Evolutionary conservation across 2,113 vertebrate species (phyloP), one percentile per base, ranked within the genome.

Genomic region (Cyprichromis sp.): DNA sequence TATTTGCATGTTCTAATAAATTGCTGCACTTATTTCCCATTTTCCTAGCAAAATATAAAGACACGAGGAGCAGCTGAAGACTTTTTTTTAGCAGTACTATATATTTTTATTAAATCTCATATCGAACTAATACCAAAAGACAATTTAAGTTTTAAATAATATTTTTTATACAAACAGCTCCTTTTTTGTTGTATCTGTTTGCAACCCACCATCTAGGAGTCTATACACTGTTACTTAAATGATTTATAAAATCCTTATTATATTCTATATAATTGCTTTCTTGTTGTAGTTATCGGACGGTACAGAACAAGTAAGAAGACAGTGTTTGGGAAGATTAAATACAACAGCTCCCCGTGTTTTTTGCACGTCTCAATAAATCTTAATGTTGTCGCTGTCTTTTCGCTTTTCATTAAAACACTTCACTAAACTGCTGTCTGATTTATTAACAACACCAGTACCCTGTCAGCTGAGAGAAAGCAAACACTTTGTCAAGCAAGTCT

Each of bases 401-500:
- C 17, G 68, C 34, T 86, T 85, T 86, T 88, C 78, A 90, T 84
- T 85, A 79, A 88, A 86, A 82, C 7, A 31, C 17, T 68, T 85
- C 71, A 61, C 6, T 10, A 42, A 78, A 78, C 45, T 78, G 38
- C 81, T 84, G 57, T 87, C 82, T 76, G 82, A 79, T 89, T 26
- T 79, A 84, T 89, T 89, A 81, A 82, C 81, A 73, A 42, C 83
- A 85, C 53, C 31, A 36, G 34, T 12, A 34, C 21, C 34, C 78
- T 84, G 87, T 88, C 87, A 82, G 80, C 40, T 86, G 79, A 59
- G 50, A 82, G 83, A 87, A 40, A 92, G 78, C 90, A 86, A 82
- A 88, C 84, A 19, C 86, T 91, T 93, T 86, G 12, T 91, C 61
- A 59, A 71, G 81, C 19, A 29, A 54, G 80, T 86, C 76, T 83